phyloP scores from a whole-genome alignment of 1,140 invertebrate genomes.

The Whitmania pigra region DNA sequence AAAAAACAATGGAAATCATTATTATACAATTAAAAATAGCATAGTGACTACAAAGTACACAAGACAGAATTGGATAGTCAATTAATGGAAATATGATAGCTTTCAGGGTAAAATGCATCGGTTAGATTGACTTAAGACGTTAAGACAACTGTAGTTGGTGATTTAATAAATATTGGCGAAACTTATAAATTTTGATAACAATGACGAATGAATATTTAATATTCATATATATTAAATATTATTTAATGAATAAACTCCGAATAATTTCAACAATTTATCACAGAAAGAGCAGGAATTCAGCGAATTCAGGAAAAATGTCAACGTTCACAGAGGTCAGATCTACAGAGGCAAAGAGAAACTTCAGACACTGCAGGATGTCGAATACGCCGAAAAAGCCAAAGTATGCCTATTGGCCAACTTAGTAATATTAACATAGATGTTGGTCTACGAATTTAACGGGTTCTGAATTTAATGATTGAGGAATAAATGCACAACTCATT shows the following conservation, averaged over 20 bases:
- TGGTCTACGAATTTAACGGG: too few relatives aligned
- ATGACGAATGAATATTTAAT: too few relatives aligned
- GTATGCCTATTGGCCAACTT: background rate
- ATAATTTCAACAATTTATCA: background rate
- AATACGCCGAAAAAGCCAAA: constrained; percentile 12
- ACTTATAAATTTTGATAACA: background rate
- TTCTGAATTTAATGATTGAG: too few relatives aligned
- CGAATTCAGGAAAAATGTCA: background rate
- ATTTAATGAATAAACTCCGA: background rate
- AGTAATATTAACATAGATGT: background rate
- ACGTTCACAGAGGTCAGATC: background rate
- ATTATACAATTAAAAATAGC: too few relatives aligned
- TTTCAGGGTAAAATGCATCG: too few relatives aligned
- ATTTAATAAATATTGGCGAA: background rate
- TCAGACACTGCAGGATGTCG: background rate
- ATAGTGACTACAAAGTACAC: too few relatives aligned
- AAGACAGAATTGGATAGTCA: too few relatives aligned
- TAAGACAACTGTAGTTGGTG: background rate
- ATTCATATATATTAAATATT: too few relatives aligned
- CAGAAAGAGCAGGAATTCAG: constrained; percentile 3
- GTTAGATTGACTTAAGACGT: too few relatives aligned
- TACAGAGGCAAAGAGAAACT: constrained; percentile 12
- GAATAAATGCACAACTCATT: too few relatives aligned
- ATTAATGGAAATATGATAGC: too few relatives aligned
- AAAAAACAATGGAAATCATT: too few relatives aligned